Conservation (phyloP, 2,797 vertebrate species). For the Dendrocincla fuliginosa region DNA sequence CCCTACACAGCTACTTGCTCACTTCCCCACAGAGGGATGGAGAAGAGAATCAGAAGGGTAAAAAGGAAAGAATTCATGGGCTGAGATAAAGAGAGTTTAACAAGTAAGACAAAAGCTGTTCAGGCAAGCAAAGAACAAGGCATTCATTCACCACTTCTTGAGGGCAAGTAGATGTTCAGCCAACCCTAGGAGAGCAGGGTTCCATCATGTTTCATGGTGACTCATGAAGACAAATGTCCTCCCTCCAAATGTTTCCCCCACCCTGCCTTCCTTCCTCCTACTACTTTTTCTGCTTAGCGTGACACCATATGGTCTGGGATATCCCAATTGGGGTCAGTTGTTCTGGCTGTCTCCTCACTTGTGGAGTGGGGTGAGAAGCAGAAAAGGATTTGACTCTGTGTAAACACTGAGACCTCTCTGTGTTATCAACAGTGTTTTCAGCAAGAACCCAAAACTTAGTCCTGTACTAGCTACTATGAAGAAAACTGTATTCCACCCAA, state of each 20-base stretch:
- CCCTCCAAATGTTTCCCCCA: rapidly evolving
- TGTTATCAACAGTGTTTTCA: background rate
- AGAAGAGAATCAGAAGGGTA: background rate
- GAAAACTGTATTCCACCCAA: background rate
- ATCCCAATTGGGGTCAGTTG: background rate
- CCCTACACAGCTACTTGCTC: rapidly evolving
- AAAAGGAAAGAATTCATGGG: background rate
- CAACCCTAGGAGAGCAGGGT: background rate
- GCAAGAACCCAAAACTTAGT: background rate
- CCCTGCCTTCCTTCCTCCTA: rapidly evolving
- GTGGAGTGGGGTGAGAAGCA: background rate
- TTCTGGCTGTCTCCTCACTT: background rate
- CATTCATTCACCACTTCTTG: background rate
- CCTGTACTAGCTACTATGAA: background rate
- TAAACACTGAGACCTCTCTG: background rate
- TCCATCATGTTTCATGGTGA: rapidly evolving
- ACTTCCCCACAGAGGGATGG: rapidly evolving
- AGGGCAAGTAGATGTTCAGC: background rate
- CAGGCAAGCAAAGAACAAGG: rapidly evolving
- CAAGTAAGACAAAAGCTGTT: rapidly evolving
- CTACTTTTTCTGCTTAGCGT: background rate
- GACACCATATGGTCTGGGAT: background rate
- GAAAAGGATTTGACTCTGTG: background rate
- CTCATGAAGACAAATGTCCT: background rate
- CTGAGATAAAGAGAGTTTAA: background rate